Base-by-base conservation (phyloP, 2,797 vertebrate species). In the Halcyon smyrnensis region DNA sequence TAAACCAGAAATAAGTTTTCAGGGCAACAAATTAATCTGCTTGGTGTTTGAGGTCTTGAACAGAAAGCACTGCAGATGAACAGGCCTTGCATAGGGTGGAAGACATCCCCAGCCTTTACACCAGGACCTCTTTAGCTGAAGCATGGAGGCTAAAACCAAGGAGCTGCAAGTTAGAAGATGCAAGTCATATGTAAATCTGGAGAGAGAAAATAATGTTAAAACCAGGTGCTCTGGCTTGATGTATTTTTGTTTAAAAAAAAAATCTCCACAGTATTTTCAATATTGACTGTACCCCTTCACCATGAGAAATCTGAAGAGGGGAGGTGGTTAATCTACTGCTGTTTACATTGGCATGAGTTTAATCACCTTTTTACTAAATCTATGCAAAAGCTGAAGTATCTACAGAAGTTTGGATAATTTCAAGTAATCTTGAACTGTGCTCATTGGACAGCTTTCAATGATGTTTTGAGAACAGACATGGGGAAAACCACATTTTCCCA, bases 1-100 rank as follows among this genome's bases (percentile, higher is more conserved):
- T 59, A 56, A 51, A 51, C 15, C 36, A 91, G 67, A 82, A 93
- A 85, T 65, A 73, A 93, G 74, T 92, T 63, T 8, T 89, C 81
- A 84, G 63, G 67, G 37, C 24, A 89, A 93, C 34, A 41, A 84
- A 69, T 71, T 37, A 43, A 8, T 39, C 59, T 65, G 25, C 69
- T 57, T 69, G 89, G 37, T 37, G 12, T 69, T 82, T 70, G 50
- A 87, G 45, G 41, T 4, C 51, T 67, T 64, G 37, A 17, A 71
- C 28, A 63, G 53, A 53, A 37, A 70, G 19, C 23, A 71, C 1
- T 23, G 27, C 30, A 41, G 11, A 54, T 19, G 50, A 69, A 75
- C 19, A 62, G 20, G 60, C 28, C 18, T 27, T n/a, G 25, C 1
- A 1, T 19, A 73, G 36, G 32, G 28, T 46, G 16, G 46, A 81